phyloP scores from a whole-genome alignment of 2,113 vertebrate genomes.

The Otus sunia region DNA sequence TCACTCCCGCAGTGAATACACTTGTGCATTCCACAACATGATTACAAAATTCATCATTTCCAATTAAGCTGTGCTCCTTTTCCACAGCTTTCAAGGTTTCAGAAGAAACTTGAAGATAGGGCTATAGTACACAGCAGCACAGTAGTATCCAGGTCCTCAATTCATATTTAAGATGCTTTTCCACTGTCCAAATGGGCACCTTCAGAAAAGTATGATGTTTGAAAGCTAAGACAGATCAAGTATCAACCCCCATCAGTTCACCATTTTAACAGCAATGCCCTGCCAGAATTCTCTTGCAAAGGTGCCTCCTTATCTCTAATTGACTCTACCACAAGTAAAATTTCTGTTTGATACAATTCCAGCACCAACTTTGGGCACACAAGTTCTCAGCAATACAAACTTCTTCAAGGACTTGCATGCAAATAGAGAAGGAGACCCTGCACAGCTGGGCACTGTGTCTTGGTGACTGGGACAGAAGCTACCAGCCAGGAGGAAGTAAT shows the following conservation, averaged over 20 bases:
- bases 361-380: not conserved
- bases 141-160: not conserved
- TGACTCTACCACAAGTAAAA: not conserved
- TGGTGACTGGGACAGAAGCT: not conserved
- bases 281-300: not conserved
- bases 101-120: not conserved
- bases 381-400: not conserved
- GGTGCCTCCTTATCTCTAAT: not conserved
- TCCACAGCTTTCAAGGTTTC: not conserved
- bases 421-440: rapidly evolving
- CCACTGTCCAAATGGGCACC: not conserved
- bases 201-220: not conserved
- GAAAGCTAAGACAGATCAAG: not conserved
- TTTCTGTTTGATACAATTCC: not conserved
- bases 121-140: not conserved
- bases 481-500: not conserved
- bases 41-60: not conserved
- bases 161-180: not conserved
- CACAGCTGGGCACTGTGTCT: not conserved
- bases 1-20: not conserved
- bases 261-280: not conserved
- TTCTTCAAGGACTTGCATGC: not conserved
- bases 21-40: not conserved
- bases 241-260: not conserved
- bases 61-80: not conserved